phyloP scores from a whole-genome alignment of 2,797 vertebrate species.

The Lophotriccus pileatus region DNA sequence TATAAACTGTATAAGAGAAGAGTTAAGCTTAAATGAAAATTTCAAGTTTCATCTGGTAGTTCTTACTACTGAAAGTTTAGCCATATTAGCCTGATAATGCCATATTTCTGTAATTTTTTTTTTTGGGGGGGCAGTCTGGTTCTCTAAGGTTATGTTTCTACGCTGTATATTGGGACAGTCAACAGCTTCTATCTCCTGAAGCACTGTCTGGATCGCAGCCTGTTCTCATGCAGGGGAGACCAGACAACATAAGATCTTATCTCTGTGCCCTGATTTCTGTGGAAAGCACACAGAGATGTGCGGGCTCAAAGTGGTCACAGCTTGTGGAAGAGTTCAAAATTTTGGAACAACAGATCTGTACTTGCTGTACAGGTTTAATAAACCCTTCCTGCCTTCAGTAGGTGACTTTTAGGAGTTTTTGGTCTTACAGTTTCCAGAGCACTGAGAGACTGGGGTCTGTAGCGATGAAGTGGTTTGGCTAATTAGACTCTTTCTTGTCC shows the following conservation, averaged over 20 bases:
- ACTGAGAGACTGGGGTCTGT: not conserved
- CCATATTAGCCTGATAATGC: not conserved
- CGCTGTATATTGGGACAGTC: not conserved
- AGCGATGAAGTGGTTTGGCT: not conserved
- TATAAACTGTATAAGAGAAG: not conserved
- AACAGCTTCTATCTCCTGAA: not conserved
- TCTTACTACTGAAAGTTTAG: not conserved
- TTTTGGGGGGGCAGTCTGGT: not conserved
- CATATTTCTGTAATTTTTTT: not conserved
- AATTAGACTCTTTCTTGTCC: not conserved
- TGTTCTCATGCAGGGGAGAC: not conserved
- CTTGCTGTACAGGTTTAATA: not conserved
- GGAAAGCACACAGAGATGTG: not conserved
- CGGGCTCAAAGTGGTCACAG: not conserved
- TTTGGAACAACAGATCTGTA: not conserved
- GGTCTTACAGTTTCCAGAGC: not conserved
- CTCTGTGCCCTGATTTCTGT: not conserved
- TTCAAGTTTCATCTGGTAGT: not conserved
- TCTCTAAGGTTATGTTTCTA: not conserved
- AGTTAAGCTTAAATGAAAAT: not conserved
- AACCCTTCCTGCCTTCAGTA: not conserved
- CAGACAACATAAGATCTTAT: not conserved
- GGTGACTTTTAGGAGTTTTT: not conserved
- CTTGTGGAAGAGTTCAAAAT: rapidly evolving
- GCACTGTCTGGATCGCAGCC: not conserved